These are phyloP conservation scores for Oncorhynchus mykiss DNA, from an alignment of 2,113 vertebrate genomes.

Conservation along the genomic window DNA sequence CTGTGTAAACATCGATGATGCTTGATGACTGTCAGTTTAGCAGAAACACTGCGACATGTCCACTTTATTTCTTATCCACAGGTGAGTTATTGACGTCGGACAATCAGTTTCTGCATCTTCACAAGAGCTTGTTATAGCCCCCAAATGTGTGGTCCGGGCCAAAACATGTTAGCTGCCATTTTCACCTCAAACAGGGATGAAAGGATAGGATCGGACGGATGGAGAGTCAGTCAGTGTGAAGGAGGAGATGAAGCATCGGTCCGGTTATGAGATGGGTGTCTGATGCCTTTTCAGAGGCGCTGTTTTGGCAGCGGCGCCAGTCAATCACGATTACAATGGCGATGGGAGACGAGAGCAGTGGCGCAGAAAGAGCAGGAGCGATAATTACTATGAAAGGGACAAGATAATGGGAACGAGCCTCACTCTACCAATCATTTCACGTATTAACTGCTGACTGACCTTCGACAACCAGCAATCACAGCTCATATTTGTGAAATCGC, in stretches of 20 bases:
- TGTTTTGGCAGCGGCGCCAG: constrained; percentile 82
- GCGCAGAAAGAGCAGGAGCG: constrained; percentile 83
- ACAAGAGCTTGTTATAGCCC: no score
- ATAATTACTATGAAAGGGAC: constrained; percentile 84
- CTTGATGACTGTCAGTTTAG: no score
- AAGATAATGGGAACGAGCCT: constrained; percentile 85
- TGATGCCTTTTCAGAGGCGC: constrained; percentile 80
- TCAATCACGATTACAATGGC: constrained; percentile 87
- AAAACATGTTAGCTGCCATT: constrained; percentile 56
- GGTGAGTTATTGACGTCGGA: no score
- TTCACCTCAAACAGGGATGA: constrained; percentile 43
- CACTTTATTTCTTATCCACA: no score
- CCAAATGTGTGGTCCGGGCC: neutral
- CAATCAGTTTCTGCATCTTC: no score
- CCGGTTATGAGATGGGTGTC: constrained; percentile 81
- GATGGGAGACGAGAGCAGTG: constrained; percentile 80
- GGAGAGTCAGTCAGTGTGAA: constrained; percentile 67
- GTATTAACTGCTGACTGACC: constrained; percentile 75
- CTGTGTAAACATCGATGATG: no score
- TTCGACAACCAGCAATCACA: constrained; percentile 76
- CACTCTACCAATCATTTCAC: constrained; percentile 80
- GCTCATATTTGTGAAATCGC: constrained; percentile 76
- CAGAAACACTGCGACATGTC: no score
- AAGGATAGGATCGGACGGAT: neutral
- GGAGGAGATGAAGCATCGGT: constrained; percentile 75